phyloP scores from a whole-genome alignment of 2,113 vertebrate species.

The Carassius carassius region DNA sequence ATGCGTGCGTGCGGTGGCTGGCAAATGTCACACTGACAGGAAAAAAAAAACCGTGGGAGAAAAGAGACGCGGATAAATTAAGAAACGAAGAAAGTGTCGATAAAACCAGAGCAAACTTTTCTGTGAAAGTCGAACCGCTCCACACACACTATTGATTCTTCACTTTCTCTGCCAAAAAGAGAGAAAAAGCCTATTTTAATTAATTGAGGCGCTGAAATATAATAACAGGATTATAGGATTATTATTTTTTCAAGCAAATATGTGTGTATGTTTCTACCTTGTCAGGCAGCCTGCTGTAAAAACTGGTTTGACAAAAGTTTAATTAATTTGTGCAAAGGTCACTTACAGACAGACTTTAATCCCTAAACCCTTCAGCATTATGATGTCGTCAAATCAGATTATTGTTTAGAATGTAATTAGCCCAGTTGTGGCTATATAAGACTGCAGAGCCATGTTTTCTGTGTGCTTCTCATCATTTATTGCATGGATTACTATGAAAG shows the following conservation, averaged over 20 bases:
- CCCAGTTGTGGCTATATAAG: conserved; percentile 44
- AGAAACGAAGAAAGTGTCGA: conserved; percentile 37
- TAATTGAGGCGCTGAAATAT: background rate
- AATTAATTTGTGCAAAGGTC: conserved; percentile 34
- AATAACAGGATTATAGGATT: conserved; percentile 13
- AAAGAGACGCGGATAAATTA: conserved; percentile 33
- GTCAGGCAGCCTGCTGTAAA: conserved; percentile 43
- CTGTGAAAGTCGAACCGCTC: background rate
- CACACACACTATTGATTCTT: background rate
- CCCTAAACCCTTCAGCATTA: conserved; percentile 36
- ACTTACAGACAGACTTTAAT: conserved; percentile 47
- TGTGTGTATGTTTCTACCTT: background rate
- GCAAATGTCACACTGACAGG: conserved; percentile 45
- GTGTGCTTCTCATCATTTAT: background rate
- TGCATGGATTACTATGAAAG: background rate
- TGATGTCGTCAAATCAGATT: background rate
- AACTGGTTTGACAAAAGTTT: conserved; percentile 57
- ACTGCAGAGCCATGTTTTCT: background rate
- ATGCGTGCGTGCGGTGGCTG: background rate
- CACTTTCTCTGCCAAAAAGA: background rate
- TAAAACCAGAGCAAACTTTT: conserved; percentile 32
- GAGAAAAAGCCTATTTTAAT: background rate
- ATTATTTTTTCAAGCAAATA: background rate
- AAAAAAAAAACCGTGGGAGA: conserved; percentile 38
- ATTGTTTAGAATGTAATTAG: conserved; percentile 47